A percentile compares a stretch with the other conserved stretches of the same genome.
Conservation (phyloP, 2,888 invertebrate species). For the Noctua janthe region DNA sequence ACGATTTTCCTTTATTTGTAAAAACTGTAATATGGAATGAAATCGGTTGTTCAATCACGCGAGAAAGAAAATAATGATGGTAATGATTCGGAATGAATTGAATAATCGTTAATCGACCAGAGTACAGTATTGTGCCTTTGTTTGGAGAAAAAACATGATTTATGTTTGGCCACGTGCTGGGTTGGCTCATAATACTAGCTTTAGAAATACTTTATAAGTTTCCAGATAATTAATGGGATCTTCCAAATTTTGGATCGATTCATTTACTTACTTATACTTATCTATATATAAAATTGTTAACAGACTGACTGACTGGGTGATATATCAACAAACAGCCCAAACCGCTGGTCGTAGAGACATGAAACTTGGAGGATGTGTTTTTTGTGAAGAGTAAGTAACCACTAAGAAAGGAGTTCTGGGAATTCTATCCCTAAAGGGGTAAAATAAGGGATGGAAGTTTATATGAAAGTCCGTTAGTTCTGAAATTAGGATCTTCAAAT, state of each 20-base stretch:
- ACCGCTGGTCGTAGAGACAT: no score
- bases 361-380: no score
- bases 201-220: conserved; percentile 1
- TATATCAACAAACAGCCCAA: no score
- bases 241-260: neutral
- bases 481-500: no score
- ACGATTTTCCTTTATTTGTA: conserved; percentile 62
- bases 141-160: conserved; percentile 54
- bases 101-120: conserved; percentile 61
- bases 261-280: neutral
- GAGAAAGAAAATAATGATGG: conserved; percentile 61
- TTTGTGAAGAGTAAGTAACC: no score
- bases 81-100: conserved; percentile 68
- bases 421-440: no score
- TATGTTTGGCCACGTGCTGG: conserved; percentile 7
- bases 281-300: no score
- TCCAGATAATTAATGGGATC: neutral
- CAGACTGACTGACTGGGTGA: no score
- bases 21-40: conserved; percentile 59
- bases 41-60: conserved; percentile 50
- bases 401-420: no score
- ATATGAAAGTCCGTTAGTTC: no score
- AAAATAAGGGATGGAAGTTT: no score
- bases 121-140: conserved; percentile 52
- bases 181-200: neutral